phyloP scores from a whole-genome alignment of 1,140 invertebrate species.

The Drosophila takahashii region DNA sequence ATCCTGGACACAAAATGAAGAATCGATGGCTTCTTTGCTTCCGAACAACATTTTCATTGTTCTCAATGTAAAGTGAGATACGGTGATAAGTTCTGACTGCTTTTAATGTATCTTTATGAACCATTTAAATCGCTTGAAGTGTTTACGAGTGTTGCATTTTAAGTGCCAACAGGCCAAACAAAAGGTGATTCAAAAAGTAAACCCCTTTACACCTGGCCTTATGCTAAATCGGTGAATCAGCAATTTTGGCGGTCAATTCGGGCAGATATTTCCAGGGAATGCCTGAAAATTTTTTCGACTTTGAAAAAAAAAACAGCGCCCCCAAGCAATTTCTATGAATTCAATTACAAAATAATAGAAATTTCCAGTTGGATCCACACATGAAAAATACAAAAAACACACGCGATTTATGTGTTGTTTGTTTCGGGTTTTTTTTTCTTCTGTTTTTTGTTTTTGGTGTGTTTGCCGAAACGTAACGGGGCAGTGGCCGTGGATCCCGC shows the following conservation, averaged over 20 bases:
- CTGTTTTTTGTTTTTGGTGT: too few relatives aligned
- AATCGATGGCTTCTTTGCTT: background rate
- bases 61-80: background rate
- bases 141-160: slow-evolving; percentile 24
- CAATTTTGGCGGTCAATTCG: slow-evolving; percentile 32
- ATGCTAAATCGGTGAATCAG: slow-evolving; percentile 23
- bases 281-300: slow-evolving; percentile 24
- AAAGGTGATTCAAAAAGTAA: slow-evolving; percentile 38
- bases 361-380: slow-evolving; percentile 74
- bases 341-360: slow-evolving; percentile 80
- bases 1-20: too few relatives aligned
- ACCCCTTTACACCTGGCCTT: background rate
- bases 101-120: slow-evolving; percentile 4
- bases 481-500: slow-evolving; percentile 75
- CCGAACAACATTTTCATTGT: background rate
- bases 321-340: slow-evolving; percentile 50
- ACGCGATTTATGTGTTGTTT: slow-evolving; percentile 41
- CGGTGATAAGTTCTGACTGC: slow-evolving; percentile 3
- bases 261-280: slow-evolving; percentile 11
- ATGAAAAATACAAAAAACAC: slow-evolving; percentile 36
- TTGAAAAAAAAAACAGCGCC: slow-evolving; percentile 17
- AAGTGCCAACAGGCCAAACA: slow-evolving; percentile 3
- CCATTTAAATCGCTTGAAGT: slow-evolving; percentile 13
- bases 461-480: slow-evolving; percentile 81
- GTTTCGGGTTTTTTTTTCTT: slow-evolving; percentile 13